Base-by-base conservation (phyloP, 2,888 invertebrate genomes). In the Agriopis leucophaearia region DNA sequence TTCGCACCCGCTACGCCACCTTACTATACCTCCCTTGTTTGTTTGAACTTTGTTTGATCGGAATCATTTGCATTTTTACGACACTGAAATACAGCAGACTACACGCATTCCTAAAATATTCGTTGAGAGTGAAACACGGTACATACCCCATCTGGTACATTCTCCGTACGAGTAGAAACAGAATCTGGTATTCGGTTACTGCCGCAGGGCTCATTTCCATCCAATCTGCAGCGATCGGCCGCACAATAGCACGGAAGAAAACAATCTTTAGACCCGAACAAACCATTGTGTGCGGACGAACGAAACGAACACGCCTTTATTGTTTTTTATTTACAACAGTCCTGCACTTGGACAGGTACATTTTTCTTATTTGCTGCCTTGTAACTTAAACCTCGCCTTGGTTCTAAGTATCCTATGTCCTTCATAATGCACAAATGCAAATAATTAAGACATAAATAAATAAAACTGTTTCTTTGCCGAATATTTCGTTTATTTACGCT, bases 171-270 rank as follows among this genome's bases (percentile, higher is more conserved):
- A 27, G 3, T 27, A 56, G 60, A 64, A 64, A 68, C 40, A 69
- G 67, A 45, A 38, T 54, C 58, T 64, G 54, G 40, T 72, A 68
- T 71, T 65, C 44, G 35, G 75, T 70, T 68, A 73, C 75, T 77
- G 75, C 77, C 78, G 61, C 79, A 72, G 77, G 83, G 77, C 81
- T 85, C 82, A 87, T 85, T 85, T 82, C 81, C 81, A 82, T 86
- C 80, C 85, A 84, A 85, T 87, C 84, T 79, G 73, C 75, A 70
- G 72, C 82, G 83, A 86, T 84, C 81, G 81, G 77, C 75, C 70
- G 75, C 82, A 89, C 89, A 89, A 89, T 89, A 82, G 86, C 74
- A 78, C 68, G 85, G 85, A 87, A 88, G 88, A 87, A 88, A 87
- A 88, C 87, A 89, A 88, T 89, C 88, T 88, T 85, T 78, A 75